Conservation (phyloP, 2,888 invertebrate species). For the Sesia bembeciformis region DNA sequence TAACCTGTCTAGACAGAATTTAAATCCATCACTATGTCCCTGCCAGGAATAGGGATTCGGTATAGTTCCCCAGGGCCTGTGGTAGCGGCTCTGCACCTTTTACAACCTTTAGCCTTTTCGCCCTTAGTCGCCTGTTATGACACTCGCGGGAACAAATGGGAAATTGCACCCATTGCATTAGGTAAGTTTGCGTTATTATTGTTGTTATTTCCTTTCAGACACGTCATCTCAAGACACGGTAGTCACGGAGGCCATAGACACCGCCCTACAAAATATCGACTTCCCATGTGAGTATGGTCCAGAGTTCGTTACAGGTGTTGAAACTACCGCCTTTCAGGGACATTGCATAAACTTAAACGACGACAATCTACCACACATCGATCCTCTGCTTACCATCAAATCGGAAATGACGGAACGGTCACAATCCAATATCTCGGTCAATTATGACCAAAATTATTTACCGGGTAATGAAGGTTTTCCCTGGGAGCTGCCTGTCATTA, state of each 20-base stretch:
- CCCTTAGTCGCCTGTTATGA: no score
- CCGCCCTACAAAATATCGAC: background rate
- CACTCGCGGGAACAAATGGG: no score
- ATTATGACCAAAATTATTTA: background rate
- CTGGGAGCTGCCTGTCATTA: constrained; percentile 40
- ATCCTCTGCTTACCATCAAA: constrained; percentile 44
- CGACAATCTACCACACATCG: constrained; percentile 49
- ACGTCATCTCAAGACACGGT: background rate
- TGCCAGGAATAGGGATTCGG: no score
- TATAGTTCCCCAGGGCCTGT: no score
- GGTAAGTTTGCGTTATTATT: no score
- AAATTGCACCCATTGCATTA: no score
- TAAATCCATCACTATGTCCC: no score
- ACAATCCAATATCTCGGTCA: background rate
- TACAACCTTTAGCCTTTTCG: no score
- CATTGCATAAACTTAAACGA: constrained; percentile 39
- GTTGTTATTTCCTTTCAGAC: background rate
- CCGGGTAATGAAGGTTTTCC: no score
- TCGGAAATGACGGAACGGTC: background rate
- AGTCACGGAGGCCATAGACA: background rate
- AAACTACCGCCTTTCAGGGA: constrained; percentile 8
- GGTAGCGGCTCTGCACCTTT: no score
- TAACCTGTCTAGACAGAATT: no score
- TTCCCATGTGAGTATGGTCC: constrained; percentile 46
- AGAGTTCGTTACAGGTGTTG: constrained; percentile 29